Percentiles rank a stretch among this genome's conserved stretches.
These are phyloP conservation scores for Torymus aiolomorphi DNA, from an alignment of 2,888 invertebrate species.

Conservation along the genomic window DNA sequence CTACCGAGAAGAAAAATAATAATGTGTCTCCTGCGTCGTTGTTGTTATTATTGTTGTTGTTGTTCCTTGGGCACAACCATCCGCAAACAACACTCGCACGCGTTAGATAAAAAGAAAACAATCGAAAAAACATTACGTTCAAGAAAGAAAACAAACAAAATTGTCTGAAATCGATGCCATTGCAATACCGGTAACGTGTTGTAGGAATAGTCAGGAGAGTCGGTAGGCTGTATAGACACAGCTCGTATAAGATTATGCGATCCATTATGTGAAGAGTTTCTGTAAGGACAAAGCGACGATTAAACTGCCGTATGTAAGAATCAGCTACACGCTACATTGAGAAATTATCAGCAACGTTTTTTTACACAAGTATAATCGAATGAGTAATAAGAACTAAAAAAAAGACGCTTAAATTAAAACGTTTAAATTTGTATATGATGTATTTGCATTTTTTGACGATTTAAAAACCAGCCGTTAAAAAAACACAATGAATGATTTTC, in stretches of 20 bases:
- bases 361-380: too few relatives aligned
- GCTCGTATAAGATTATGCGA: constrained; percentile 16
- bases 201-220: constrained; percentile 11
- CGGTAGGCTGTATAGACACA: constrained; percentile 4
- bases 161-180: constrained; percentile 28
- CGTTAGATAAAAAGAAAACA: too few relatives aligned
- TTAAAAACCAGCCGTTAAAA: background rate
- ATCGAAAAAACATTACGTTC: background rate
- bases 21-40: constrained; percentile 40
- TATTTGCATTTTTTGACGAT: too few relatives aligned
- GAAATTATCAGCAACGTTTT: too few relatives aligned
- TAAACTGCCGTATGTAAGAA: constrained; percentile 41
- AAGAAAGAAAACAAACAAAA: constrained; percentile 22
- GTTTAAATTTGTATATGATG: background rate
- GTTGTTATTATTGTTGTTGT: too few relatives aligned
- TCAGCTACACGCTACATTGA: constrained; percentile 23
- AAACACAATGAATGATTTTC: background rate
- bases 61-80: constrained; percentile 31
- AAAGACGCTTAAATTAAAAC: constrained; percentile 7
- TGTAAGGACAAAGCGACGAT: constrained; percentile 1
- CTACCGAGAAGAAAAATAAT: background rate
- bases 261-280: background rate
- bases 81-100: background rate
- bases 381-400: too few relatives aligned
- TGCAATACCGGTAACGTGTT: constrained; percentile 32